Conservation (phyloP, 2,113 vertebrate genomes). For the Coryphaenoides rupestris region DNA sequence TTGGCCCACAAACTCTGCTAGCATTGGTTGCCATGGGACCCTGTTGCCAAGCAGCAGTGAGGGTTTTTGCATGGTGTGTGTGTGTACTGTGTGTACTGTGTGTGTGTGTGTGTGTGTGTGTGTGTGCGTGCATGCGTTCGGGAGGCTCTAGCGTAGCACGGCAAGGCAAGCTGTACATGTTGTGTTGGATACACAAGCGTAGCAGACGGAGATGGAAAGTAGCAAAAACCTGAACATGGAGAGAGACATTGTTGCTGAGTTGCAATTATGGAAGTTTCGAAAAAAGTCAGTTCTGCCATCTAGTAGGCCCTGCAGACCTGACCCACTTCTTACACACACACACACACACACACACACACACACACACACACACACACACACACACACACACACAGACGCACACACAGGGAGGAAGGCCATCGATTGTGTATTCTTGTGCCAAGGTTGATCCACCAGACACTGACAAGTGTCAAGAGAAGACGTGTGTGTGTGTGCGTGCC, state of each 20-base stretch:
- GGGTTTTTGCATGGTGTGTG: constrained; percentile 31
- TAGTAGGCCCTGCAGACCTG: constrained; percentile 3
- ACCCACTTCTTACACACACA: constrained; percentile 6
- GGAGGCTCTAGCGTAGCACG: constrained; percentile 29
- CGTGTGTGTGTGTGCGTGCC: background rate
- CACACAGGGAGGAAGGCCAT: constrained; percentile 22
- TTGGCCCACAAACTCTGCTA: constrained; percentile 38
- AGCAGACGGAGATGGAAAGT: constrained; percentile 3
- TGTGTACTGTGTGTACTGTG: constrained; percentile 3
- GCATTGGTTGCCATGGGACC: constrained; percentile 70
- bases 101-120: constrained; percentile 25
- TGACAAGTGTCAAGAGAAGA: constrained; percentile 14
- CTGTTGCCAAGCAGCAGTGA: constrained; percentile 66
- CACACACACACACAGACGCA: background rate
- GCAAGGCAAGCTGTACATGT: constrained; percentile 43
- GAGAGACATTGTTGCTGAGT: background rate
- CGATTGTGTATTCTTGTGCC: constrained; percentile 9
- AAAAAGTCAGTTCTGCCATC: background rate
- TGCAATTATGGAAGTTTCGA: constrained; percentile 2
- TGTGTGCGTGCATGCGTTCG: too few relatives aligned
- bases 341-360: background rate
- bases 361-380: too few relatives aligned
- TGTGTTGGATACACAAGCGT: constrained; percentile 15
- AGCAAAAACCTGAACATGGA: constrained; percentile 6
- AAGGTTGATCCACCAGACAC: constrained; percentile 12